Conservation (phyloP, 2,797 vertebrate genomes). For the Oceanodroma leucorhoa region DNA sequence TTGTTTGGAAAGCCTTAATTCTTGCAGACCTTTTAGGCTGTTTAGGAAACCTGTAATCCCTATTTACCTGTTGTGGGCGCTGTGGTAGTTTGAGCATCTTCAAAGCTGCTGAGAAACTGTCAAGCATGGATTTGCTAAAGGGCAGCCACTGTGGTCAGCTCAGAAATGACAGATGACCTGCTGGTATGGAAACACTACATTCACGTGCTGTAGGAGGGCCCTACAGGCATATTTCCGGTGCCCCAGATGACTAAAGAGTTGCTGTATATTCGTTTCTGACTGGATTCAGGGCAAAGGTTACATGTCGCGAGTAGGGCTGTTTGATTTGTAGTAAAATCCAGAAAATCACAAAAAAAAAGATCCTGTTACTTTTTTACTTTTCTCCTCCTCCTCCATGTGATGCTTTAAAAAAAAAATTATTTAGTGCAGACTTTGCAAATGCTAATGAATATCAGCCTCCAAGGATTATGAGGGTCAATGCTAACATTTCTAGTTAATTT, state of each 20-base stretch:
- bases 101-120: neutral
- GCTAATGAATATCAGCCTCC: neutral
- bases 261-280: neutral
- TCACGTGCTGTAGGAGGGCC: rapidly evolving
- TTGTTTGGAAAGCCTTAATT: neutral
- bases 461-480: neutral
- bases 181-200: neutral
- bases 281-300: neutral
- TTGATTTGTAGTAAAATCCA: neutral
- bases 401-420: neutral
- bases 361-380: neutral
- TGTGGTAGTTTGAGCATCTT: neutral
- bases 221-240: neutral
- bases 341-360: neutral
- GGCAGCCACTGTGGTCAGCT: neutral
- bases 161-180: neutral
- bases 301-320: neutral
- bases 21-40: neutral
- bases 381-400: neutral
- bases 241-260: neutral
- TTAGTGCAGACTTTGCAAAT: conserved; percentile 1
- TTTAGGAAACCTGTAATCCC: neutral
- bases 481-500: neutral
- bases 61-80: neutral
- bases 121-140: neutral